Percentiles rank a stretch among this genome's conserved stretches.
These are phyloP conservation scores for Lomographa bimaculata DNA, from an alignment of 2,888 invertebrate species.

Conservation along the genomic window DNA sequence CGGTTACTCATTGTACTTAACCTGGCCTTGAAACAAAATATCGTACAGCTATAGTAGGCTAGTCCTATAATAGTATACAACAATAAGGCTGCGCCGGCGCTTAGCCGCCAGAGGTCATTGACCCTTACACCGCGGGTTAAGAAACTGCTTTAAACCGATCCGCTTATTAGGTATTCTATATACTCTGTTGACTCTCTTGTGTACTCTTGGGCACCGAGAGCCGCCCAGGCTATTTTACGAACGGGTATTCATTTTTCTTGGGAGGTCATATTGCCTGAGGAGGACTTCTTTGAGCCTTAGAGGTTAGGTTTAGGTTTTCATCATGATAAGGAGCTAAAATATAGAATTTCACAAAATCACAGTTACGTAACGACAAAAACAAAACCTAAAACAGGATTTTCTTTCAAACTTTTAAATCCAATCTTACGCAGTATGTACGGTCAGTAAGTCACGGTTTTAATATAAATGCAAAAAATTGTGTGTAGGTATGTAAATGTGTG, in stretches of 20 bases:
- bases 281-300: slow-evolving; percentile 20
- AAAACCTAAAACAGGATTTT: too few species aligned
- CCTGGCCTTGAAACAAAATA: slow-evolving; percentile 57
- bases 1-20: slow-evolving; percentile 35
- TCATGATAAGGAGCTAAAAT: too few species aligned
- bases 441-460: too few species aligned
- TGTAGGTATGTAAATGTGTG: too few species aligned
- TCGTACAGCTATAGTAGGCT: slow-evolving; percentile 37
- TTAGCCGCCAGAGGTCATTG: slow-evolving; percentile 61
- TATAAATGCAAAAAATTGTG: too few species aligned
- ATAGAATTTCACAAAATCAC: too few species aligned
- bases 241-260: slow-evolving; percentile 26
- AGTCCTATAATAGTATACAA: slow-evolving; percentile 59
- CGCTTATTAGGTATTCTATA: slow-evolving; percentile 74
- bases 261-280: slow-evolving; percentile 16
- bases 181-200: slow-evolving; percentile 45
- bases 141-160: slow-evolving; percentile 76
- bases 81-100: slow-evolving; percentile 75
- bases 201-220: slow-evolving; percentile 34
- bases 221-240: slow-evolving; percentile 35
- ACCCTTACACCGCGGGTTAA: slow-evolving; percentile 66
- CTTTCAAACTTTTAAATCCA: too few species aligned
- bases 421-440: too few species aligned
- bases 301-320: too few species aligned
- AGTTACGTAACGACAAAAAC: too few species aligned